Percentiles rank a stretch among this genome's conserved stretches.
Evolutionary conservation across 2,113 vertebrate species (phyloP).

Genomic region (Perognathus longimembris): DNA sequence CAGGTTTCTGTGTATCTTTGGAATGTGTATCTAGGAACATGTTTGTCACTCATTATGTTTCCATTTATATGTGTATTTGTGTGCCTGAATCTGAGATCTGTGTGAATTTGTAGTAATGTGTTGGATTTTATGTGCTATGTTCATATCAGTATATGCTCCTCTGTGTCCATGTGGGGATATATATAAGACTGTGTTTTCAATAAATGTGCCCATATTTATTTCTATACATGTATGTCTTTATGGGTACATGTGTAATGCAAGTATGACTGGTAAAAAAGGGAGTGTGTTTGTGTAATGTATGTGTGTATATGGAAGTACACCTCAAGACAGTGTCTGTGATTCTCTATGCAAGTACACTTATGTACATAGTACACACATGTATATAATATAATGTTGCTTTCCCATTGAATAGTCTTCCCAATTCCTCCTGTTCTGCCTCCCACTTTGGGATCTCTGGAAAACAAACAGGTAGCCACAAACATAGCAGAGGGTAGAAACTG

Average conservation of each 20-base stretch:
- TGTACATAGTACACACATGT: neutral
- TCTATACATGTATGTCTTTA: neutral
- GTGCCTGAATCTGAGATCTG: neutral
- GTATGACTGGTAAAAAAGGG: neutral
- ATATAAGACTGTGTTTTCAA: neutral
- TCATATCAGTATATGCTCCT: neutral
- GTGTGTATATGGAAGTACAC: neutral
- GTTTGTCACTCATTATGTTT: constrained; percentile 28
- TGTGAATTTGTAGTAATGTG: constrained; percentile 34
- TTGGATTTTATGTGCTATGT: neutral
- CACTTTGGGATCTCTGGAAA: constrained; percentile 7
- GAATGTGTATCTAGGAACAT: neutral
- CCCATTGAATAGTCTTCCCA: neutral
- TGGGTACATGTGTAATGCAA: neutral
- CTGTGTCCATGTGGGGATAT: neutral
- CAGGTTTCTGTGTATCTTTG: constrained; percentile 4
- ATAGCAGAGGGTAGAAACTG: constrained; percentile 37
- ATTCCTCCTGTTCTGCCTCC: neutral
- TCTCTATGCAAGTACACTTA: neutral
- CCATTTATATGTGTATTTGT: constrained; percentile 11
- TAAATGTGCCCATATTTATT: constrained; percentile 15
- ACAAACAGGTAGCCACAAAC: constrained; percentile 30
- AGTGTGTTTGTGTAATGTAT: neutral
- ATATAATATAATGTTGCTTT: neutral
- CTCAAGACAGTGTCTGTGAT: neutral